Base-by-base conservation (phyloP, 2,888 invertebrate species). In the Pyrrhosoma nymphula region DNA sequence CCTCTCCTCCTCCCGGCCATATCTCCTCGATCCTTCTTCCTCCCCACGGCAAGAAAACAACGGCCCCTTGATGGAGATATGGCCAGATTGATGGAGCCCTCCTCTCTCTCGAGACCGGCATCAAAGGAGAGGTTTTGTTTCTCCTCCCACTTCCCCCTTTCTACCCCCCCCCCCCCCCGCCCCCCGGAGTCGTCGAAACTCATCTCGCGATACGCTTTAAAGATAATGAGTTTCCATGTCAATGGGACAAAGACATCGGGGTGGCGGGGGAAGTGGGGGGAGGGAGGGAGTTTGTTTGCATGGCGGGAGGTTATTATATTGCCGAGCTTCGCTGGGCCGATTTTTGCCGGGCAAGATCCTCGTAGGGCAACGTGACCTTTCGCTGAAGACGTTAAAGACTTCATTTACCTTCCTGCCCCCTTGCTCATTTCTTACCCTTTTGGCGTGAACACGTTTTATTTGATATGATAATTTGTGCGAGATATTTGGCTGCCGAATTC, bases 61-160 rank as follows among this genome's bases (percentile, higher is more conserved):
- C 69, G 93, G 93, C 47, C 93, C 69, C 63, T 93, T 93, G 93
- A 93, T 93, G 93, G 93, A 93, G 93, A 93, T 93, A 75, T 69
- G 63, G 69, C 39, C 75, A 75, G 93, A 93, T 93, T 93, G 47
- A 93, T 93, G 93, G 26, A 30, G 26, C 55, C 63, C 47, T 47
- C 75, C 63, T 3, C 90, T 91, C 47, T n/a, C 47, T 26, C n/a
- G n/a, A 55, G 91, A 14, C 35, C 60, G 47, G 47, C 75, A 93
- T 69, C 93, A 69, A 75, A 93, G 93, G 26, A 93, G 47, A n/a
- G 23, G 93, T 93, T 91, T 91, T 91, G 91, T 91, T 93, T 93
- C 93, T 47, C 63, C 75, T 47, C 8, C 8, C 4, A 2, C 47
- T 8, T 14, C 26, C 60, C 60, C 60, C 60, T 14, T 8, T 4